Percentiles rank a stretch among this genome's conserved stretches.
These are phyloP conservation scores for Tympanoctomys barrerae DNA, from an alignment of 2,797 vertebrate genomes.

Conservation along the genomic window DNA sequence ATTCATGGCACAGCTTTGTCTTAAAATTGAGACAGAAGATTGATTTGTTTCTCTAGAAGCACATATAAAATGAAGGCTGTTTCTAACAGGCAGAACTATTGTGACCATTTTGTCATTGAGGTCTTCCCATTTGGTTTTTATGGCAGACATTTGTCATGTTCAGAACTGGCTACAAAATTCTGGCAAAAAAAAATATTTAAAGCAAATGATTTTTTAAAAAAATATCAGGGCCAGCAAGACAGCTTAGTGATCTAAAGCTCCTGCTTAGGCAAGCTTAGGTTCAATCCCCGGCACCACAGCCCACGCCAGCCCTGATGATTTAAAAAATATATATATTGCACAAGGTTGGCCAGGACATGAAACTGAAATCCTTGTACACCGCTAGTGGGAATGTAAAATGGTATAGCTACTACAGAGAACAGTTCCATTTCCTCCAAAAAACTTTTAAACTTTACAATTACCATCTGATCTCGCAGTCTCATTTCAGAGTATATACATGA, in stretches of 20 bases:
- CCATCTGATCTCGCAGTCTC: neutral
- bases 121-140: neutral
- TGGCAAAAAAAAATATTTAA: slow-evolving; percentile 49
- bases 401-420: neutral
- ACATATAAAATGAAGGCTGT: slow-evolving; percentile 58
- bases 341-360: slow-evolving; percentile 7
- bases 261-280: no score
- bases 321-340: neutral
- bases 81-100: slow-evolving; percentile 53
- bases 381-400: neutral
- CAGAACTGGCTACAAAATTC: slow-evolving; percentile 56
- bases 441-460: neutral
- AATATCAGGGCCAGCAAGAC: no score
- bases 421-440: neutral
- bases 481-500: neutral
- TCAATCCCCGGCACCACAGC: no score
- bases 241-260: no score
- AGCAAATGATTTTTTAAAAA: slow-evolving; percentile 16
- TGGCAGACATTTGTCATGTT: slow-evolving; percentile 46
- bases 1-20: slow-evolving; percentile 6
- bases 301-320: no score
- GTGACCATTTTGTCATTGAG: slow-evolving; percentile 62
- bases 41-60: neutral
- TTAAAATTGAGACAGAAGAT: slow-evolving; percentile 27
- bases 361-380: slow-evolving; percentile 33